These are phyloP conservation scores for Leucoptera coffeella DNA, from an alignment of 2,888 invertebrate genomes.

Conservation along the genomic window DNA sequence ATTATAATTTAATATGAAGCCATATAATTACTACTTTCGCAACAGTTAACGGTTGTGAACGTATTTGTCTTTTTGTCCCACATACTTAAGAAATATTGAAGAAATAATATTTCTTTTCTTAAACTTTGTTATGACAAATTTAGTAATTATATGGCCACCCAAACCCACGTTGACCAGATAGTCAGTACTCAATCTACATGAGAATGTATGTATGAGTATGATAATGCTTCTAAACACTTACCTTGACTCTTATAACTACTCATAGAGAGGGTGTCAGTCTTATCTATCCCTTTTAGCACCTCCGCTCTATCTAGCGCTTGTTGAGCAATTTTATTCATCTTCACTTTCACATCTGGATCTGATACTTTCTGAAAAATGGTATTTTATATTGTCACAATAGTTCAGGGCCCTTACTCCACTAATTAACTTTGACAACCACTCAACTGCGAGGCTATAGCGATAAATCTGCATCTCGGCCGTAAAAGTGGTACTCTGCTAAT, in stretches of 20 bases:
- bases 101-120: background rate
- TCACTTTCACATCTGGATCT: slow-evolving; percentile 58
- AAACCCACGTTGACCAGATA: too few species aligned
- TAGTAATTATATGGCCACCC: too few species aligned
- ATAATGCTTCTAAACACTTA: slow-evolving; percentile 15
- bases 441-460: too few species aligned
- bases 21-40: background rate
- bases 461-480: too few species aligned
- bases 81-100: background rate
- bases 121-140: background rate
- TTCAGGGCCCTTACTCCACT: background rate
- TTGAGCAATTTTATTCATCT: slow-evolving; percentile 62
- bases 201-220: background rate
- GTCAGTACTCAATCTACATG: slow-evolving; percentile 4
- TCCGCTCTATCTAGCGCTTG: slow-evolving; percentile 79
- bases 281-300: slow-evolving; percentile 59
- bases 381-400: slow-evolving; percentile 1
- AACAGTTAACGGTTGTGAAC: background rate
- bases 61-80: background rate
- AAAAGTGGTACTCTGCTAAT: too few species aligned
- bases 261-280: slow-evolving; percentile 17
- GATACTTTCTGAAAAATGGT: slow-evolving; percentile 12
- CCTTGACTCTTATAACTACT: slow-evolving; percentile 13
- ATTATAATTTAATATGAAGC: too few species aligned
- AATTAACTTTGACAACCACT: too few species aligned